Base-by-base conservation (phyloP, 2,797 vertebrate genomes). In the Sphaeramia orbicularis region DNA sequence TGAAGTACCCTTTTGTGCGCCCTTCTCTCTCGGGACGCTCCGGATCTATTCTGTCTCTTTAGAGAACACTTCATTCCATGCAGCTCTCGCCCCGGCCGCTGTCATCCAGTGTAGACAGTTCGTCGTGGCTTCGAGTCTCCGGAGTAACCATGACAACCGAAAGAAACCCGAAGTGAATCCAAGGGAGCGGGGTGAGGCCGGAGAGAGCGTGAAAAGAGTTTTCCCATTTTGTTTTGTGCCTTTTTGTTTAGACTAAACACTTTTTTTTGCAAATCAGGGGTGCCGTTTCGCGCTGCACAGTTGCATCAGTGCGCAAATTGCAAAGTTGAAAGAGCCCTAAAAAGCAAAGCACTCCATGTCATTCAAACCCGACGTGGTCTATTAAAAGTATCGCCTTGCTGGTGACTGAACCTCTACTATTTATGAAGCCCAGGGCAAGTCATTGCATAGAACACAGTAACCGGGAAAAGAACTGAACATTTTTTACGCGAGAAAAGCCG, bases 101-200 rank as follows among this genome's bases (percentile, higher is more conserved):
- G 94, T 94, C 95, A 94, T 89, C 90, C 86, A 91, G 94, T 90
- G 93, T 89, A 94, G 93, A 94, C 94, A 80, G 90, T 92, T 88
- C 89, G 92, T 92, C 94, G 92, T 91, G 92, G 94, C 91, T 93
- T 92, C 89, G 91, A 92, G 94, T 93, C 92, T 84, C 91, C 88
- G 85, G 81, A 90, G 96, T 96, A 93, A 95, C 95, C 95, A 96
- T 96, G 96, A 95, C 94, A 95, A 97, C 96, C 91, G 85, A 91
- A 81, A 94, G 92, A 91, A 92, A 93, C 90, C 93, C 94, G 86
- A 93, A 94, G 93, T 95, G 95, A 95, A 95, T 95, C 93, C 85
- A 59, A 86, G 85, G 77, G 78, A 90, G 90, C 84, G 80, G 79
- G 76, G 78, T 87, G 90, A 91, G 82, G 78, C 84, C 76, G 74